Conservation (phyloP, 2,797 vertebrate species). For the Basileuterus tristriatus region DNA sequence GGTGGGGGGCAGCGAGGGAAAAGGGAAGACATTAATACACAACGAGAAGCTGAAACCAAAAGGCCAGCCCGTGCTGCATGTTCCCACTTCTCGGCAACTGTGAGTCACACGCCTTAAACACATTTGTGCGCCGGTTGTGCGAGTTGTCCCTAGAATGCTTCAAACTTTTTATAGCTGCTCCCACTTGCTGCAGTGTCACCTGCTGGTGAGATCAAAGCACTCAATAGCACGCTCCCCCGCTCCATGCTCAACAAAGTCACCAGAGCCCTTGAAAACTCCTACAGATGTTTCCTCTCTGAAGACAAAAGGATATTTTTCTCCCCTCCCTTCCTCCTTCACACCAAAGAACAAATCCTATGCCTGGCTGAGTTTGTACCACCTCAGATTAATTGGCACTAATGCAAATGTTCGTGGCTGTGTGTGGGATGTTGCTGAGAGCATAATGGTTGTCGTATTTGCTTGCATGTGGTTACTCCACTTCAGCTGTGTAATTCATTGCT, state of each 20-base stretch:
- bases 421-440: slow-evolving; percentile 57
- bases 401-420: slow-evolving; percentile 36
- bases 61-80: background rate
- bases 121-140: background rate
- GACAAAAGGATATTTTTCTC: slow-evolving; percentile 43
- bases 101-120: slow-evolving; percentile 5
- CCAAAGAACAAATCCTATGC: slow-evolving; percentile 52
- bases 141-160: slow-evolving; percentile 29
- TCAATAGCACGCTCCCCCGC: slow-evolving; percentile 44
- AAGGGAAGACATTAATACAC: background rate
- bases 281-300: slow-evolving; percentile 49
- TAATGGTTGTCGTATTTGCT: slow-evolving; percentile 53
- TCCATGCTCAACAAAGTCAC: slow-evolving; percentile 44
- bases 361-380: slow-evolving; percentile 42
- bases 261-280: slow-evolving; percentile 48
- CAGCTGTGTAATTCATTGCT: slow-evolving; percentile 49
- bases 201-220: slow-evolving; percentile 68
- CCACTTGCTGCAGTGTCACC: slow-evolving; percentile 70
- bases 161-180: slow-evolving; percentile 59
- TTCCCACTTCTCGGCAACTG: slow-evolving; percentile 21
- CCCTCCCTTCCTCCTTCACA: slow-evolving; percentile 45
- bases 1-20: background rate
- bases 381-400: slow-evolving; percentile 59
- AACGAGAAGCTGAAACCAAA: background rate
- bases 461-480: slow-evolving; percentile 51